Base-by-base conservation (phyloP, 2,797 vertebrate species). In the Neosilurus hyrtlii region DNA sequence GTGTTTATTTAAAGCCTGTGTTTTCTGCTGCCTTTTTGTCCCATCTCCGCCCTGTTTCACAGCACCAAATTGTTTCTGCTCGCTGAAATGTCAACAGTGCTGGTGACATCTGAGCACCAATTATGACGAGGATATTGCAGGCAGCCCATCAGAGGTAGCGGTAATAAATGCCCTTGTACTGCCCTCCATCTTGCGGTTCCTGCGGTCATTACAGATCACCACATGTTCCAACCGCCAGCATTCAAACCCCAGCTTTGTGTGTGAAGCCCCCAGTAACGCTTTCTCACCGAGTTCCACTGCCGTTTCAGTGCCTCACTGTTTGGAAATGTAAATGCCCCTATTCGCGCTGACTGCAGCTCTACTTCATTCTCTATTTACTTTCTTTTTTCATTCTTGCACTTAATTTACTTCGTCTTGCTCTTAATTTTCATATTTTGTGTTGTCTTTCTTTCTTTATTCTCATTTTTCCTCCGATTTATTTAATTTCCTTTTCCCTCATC, bases 61-160 rank as follows among this genome's bases (percentile, higher is more conserved):
- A 83, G 66, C 35, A 84, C 83, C 88, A 91, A 90, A 92, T 92
- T 88, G 89, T 92, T 92, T 93, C 91, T 90, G 91, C 90, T 91
- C 85, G 63, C 88, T 90, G 86, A 92, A 93, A 93, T 92, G 91
- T 92, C 91, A 93, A 90, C 91, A 89, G 89, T 88, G 86, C 90
- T 85, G 90, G 88, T 91, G 90, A 91, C 90, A 92, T 92, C 91
- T 88, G 89, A 89, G 90, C 81, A 73, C 86, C 92, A 89, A 88
- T 91, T 91, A 92, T 91, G 89, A 91, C 88, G 89, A 88, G 88
- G 88, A 91, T 89, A 90, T 92, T 89, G 89, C 89, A 89, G 88
- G 80, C 65, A 80, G 81, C 85, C 89, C 87, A 87, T 91, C 89
- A 86, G 87, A 89, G 84, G 81, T 86, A 61, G 86, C 88, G 84